Base-by-base conservation (phyloP, 2,113 vertebrate genomes). In the Crotalus viridis region DNA sequence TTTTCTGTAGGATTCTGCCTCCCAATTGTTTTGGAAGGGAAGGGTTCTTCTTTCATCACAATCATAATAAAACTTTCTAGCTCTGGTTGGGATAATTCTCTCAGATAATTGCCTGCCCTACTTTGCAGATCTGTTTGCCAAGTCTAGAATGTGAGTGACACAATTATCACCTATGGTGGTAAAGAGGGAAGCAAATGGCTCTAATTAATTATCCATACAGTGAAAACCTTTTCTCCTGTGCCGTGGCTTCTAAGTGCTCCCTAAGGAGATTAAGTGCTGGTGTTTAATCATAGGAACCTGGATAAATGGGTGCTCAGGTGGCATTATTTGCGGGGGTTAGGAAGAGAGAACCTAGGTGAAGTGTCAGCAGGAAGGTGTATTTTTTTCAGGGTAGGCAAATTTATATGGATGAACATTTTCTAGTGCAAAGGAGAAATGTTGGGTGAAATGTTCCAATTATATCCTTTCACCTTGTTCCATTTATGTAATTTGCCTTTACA, bases 301-400 rank as follows among this genome's bases (percentile, higher is more conserved):
- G 55, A 90, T 59, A 89, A 89, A 10, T 85, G 86, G 87, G 90
- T 28, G 88, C 4, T 5, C 0, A 4, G 33, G 92, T 1, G 59
- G 22, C 51, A 13, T 0, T 12, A 24, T 0, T 7, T 0, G 1
- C 56, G 55, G 91, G 69, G 4, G 21, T 64, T 0, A 0, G 43
- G 92, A 51, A 21, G 0, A 33, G 15, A 43, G 87, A 3, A 10
- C 46, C 15, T 26, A 39, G 10, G 91, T 19, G 48, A 88, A 5
- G 46, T 15, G 48, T 55, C 46, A 9, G 48, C 57, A 69, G 51
- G 54, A 87, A 6, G 4, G 10, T 26, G n/a, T 3, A 9, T 48
- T 22, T 87, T 87, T 33, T 48, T 15, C 39, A 28, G 9, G 3
- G 0, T 8, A 74, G 28, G 8, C 28, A 74, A 10, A 90, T 54